Base-by-base conservation (phyloP, 2,797 vertebrate genomes). In the Propithecus perrieri region DNA sequence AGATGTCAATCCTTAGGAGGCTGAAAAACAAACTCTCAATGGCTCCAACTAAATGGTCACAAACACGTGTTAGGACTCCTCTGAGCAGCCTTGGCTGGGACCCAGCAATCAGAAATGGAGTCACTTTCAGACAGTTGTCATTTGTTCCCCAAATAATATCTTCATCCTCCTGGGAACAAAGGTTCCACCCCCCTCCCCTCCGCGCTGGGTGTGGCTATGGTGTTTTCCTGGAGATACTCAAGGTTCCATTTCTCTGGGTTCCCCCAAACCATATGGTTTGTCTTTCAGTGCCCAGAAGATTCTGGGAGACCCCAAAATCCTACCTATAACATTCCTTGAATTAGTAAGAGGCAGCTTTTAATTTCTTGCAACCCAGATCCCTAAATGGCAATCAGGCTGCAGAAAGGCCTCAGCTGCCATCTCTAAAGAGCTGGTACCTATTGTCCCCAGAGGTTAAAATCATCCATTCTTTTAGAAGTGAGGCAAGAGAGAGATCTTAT, bases 401-500 rank as follows among this genome's bases (percentile, higher is more conserved):
- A 55, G 26, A 86, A 72, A 85, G n/a, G 59, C 22, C 76, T 30
- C 48, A 24, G 59, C 63, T 65, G 89, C 59, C 55, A 26, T 33
- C 46, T 75, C 24, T 0, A 75, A 88, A 63, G 65, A 89, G 67
- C 93, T 38, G 43, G 46, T 15, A 46, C 2, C 63, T 38, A 11
- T 12, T 18, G 50, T 80, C 14, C 63, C 78, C 65, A 17, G 53
- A 89, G 71, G 84, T 87, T 55, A 80, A 96, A 93, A 88, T 22
- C 55, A 78, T 81, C 92, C 22, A 17, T 80, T 95, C 76, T 96
- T 96, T 79, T 28, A 89, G 83, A 83, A 92, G 75, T 33, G 2
- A 95, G 63, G 74, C 17, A 50, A n/a, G 69, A 55, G 46, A 71
- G 80, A 87, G 53, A 81, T 79, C 61, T 94, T 83, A 83, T n/a